These are phyloP conservation scores for Dasypus novemcinctus DNA, from an alignment of 2,113 vertebrate species.

Conservation along the genomic window DNA sequence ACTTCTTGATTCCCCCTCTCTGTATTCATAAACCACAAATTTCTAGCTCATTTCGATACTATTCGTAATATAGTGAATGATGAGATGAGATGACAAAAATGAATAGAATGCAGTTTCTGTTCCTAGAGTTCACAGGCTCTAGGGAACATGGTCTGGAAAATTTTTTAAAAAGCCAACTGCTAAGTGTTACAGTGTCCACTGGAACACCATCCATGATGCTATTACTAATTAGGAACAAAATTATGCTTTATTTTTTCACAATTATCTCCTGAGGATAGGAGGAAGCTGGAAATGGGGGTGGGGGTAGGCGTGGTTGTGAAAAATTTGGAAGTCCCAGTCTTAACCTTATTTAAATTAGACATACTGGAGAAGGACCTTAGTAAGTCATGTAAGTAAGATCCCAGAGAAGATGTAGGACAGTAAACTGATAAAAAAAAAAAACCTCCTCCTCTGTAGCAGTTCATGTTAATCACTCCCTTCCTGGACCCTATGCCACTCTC, in stretches of 20 bases:
- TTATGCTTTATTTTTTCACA: constrained; percentile 55
- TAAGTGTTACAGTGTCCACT: constrained; percentile 14
- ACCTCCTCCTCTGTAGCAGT: background rate
- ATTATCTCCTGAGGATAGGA: constrained; percentile 45
- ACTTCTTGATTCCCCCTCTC: background rate
- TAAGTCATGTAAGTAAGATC: background rate
- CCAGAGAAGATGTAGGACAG: background rate
- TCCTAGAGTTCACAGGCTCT: background rate
- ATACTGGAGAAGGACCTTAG: constrained; percentile 1
- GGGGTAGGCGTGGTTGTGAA: background rate
- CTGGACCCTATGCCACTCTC: background rate
- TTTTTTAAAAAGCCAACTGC: background rate
- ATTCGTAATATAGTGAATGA: constrained; percentile 45
- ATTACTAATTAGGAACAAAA: constrained; percentile 44
- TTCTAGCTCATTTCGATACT: constrained; percentile 49
- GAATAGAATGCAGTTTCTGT: constrained; percentile 12
- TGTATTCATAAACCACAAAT: constrained; percentile 34
- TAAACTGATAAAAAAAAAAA: constrained; percentile 19
- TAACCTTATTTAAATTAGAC: constrained; percentile 33
- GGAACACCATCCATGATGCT: constrained; percentile 42
- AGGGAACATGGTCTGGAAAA: constrained; percentile 27
- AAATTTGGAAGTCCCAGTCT: background rate
- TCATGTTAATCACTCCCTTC: background rate
- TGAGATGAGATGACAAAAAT: constrained; percentile 58
- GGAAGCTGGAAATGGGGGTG: background rate